Percentiles rank a stretch among this genome's conserved stretches.
Conservation (phyloP, 2,113 vertebrate species). For the Empidonax alnorum region DNA sequence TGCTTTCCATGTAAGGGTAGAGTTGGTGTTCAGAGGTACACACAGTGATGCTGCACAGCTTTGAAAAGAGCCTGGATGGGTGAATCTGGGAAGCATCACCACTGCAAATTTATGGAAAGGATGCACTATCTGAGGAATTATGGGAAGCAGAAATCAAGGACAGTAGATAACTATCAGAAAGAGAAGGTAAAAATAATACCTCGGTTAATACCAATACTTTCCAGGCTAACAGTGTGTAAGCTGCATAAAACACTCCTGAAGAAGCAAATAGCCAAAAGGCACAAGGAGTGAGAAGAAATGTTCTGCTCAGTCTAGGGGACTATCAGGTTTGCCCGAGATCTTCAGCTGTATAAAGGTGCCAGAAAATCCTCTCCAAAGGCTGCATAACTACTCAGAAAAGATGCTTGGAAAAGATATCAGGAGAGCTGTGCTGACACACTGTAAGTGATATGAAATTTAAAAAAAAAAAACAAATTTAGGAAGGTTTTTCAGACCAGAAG, state of each 20-base stretch:
- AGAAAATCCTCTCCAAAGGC: not conserved
- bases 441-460: not conserved
- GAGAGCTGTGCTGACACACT: not conserved
- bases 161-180: not conserved
- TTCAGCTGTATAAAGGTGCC: not conserved
- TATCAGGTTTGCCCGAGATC: not conserved
- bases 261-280: not conserved
- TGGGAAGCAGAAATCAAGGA: not conserved
- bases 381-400: not conserved
- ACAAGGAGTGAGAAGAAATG: not conserved
- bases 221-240: not conserved
- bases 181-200: not conserved
- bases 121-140: not conserved
- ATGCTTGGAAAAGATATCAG: not conserved
- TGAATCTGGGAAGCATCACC: not conserved
- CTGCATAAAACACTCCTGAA: not conserved
- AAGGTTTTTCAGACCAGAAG: not conserved
- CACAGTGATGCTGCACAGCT: not conserved
- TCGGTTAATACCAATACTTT: not conserved
- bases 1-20: not conserved
- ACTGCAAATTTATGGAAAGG: not conserved
- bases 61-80: not conserved
- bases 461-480: not conserved
- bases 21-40: not conserved
- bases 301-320: not conserved